These are phyloP conservation scores for Neodiprion pinetum DNA, from an alignment of 1,140 invertebrate genomes.

Conservation along the genomic window DNA sequence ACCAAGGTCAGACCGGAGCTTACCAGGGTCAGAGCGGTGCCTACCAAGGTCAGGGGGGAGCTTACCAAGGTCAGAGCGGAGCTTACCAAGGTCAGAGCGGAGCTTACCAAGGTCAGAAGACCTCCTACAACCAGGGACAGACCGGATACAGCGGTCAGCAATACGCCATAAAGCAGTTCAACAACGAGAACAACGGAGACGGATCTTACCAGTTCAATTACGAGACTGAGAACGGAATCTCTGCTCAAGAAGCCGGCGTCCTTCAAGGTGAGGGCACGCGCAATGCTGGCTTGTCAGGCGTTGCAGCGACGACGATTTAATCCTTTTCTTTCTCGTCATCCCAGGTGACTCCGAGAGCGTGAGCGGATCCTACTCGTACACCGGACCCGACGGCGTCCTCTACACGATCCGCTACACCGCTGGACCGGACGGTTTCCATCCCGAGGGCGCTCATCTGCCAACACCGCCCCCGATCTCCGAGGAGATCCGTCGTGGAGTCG, in stretches of 20 bases:
- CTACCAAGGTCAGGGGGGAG: too few relatives aligned
- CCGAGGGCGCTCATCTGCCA: constrained; percentile 31
- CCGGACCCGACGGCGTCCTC: constrained; percentile 31
- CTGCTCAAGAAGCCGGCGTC: constrained; percentile 32
- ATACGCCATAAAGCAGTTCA: neutral
- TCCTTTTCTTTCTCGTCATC: neutral
- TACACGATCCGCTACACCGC: constrained; percentile 32
- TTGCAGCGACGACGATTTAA: constrained; percentile 14
- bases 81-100: neutral
- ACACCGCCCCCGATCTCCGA: neutral
- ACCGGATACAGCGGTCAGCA: neutral
- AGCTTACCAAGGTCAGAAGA: neutral
- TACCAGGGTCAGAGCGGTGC: too few relatives aligned
- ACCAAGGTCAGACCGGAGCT: too few relatives aligned
- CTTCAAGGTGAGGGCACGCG: neutral
- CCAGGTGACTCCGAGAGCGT: constrained; percentile 30
- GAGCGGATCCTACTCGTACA: constrained; percentile 42
- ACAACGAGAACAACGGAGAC: neutral
- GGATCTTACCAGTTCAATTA: constrained; percentile 25
- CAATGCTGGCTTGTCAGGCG: neutral
- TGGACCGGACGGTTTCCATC: constrained; percentile 34
- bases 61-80: neutral
- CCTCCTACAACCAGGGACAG: neutral
- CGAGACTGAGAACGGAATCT: constrained; percentile 46
- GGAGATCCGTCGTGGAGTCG: constrained; percentile 6